These are phyloP conservation scores for Carpatolechia fugitivella DNA, from an alignment of 2,888 invertebrate genomes.

Conservation along the genomic window DNA sequence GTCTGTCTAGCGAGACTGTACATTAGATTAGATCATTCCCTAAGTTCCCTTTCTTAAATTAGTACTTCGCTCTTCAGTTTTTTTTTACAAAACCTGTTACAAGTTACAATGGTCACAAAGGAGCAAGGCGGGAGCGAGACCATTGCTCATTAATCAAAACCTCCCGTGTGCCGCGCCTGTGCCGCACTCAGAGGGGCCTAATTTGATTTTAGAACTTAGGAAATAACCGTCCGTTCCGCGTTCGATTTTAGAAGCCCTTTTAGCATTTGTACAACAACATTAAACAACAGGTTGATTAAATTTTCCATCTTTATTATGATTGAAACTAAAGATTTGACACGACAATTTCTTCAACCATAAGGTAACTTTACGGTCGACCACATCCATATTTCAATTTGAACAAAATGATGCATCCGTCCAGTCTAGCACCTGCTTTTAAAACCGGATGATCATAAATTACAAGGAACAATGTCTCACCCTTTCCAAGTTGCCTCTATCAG, in stretches of 20 bases:
- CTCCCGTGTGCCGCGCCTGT: constrained; percentile 49
- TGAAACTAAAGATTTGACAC: too few relatives aligned
- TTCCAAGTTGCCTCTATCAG: constrained; percentile 27
- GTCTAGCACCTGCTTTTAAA: constrained; percentile 64
- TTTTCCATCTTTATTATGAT: too few relatives aligned
- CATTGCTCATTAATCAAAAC: constrained; percentile 71
- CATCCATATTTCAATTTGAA: constrained; percentile 26
- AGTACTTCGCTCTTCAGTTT: too few relatives aligned
- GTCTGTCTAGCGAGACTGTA: too few relatives aligned
- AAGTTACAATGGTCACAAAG: constrained; percentile 4
- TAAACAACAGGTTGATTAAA: too few relatives aligned
- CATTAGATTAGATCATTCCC: too few relatives aligned
- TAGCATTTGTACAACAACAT: too few relatives aligned
- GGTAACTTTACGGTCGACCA: not conserved
- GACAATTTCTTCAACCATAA: too few relatives aligned
- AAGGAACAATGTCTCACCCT: constrained; percentile 60
- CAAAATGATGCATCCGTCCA: constrained; percentile 38
- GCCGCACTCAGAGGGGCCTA: constrained; percentile 37
- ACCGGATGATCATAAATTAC: constrained; percentile 71
- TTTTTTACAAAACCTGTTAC: not conserved
- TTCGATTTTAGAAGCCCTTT: constrained; percentile 24
- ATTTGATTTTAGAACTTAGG: constrained; percentile 67
- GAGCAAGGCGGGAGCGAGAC: constrained; percentile 36
- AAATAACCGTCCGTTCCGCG: constrained; percentile 35
- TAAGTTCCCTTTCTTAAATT: too few relatives aligned